These are phyloP conservation scores for Cordilura impudica DNA, from an alignment of 2,888 invertebrate species.

Conservation along the genomic window DNA sequence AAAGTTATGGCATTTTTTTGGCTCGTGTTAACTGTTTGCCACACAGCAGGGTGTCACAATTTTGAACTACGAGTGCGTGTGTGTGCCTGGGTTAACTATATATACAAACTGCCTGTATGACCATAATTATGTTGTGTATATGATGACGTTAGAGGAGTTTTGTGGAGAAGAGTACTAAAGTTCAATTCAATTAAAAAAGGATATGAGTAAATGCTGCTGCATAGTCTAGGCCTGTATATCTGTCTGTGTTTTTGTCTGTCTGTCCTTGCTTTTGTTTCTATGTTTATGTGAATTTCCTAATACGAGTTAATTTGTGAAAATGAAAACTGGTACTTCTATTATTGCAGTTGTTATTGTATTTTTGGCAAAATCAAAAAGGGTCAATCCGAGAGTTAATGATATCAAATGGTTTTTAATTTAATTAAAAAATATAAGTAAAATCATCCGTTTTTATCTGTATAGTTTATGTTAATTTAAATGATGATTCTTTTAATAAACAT, in stretches of 20 bases:
- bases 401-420: conserved; percentile 54
- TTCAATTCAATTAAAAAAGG: conserved; percentile 62
- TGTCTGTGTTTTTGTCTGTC: conserved; percentile 5
- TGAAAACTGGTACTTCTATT: conserved; percentile 40
- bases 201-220: conserved; percentile 7
- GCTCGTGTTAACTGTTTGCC: conserved; percentile 30
- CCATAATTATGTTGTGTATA: conserved; percentile 30
- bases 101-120: conserved; percentile 3
- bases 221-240: not conserved
- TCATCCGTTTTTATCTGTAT: not conserved
- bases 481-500: not conserved
- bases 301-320: conserved; percentile 44
- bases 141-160: not conserved
- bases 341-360: conserved; percentile 2
- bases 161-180: conserved; percentile 33
- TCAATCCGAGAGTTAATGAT: conserved; percentile 44
- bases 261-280: not conserved
- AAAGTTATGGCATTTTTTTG: not conserved
- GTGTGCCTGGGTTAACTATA: conserved; percentile 4
- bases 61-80: not conserved
- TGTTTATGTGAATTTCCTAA: not conserved
- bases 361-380: conserved; percentile 27
- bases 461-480: not conserved
- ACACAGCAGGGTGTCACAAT: conserved; percentile 30
- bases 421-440: conserved; percentile 23